Evolutionary conservation across 2,113 vertebrate genomes (phyloP), one percentile per base, ranked within the genome.

Genomic region (Dromiciops gliroides): DNA sequence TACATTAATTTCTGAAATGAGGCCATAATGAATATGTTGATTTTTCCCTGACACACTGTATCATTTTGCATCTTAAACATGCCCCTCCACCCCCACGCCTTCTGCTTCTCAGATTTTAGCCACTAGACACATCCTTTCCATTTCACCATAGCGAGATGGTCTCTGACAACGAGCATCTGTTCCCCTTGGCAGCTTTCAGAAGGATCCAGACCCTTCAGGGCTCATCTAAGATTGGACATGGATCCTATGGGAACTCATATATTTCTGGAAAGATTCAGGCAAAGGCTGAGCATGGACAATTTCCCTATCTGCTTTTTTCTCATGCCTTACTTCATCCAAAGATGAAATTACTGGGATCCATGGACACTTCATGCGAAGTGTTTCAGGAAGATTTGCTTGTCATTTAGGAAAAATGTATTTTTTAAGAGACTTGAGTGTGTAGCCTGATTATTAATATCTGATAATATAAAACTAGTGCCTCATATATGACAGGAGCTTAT

Each of bases 171-270:
- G 25, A 92, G 94, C 48, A 22, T 92, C 53, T 92, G 47, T 31
- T 60, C 56, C 67, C 19, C 0, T 0, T n/a, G 49, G 91, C 50
- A 90, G 92, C 28, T 48, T 47, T 56, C 95, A 90, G 53, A 94
- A 67, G 67, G 53, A 94, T 49, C 0, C 0, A 24, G 94, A 91
- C 37, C 44, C 94, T 96, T 31, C 49, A 23, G 95, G 93, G 51
- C 89, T 67, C 96, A 95, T 92, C 94, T 95, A 92, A 23, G 95
- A 83, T 48, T 31, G 90, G 49, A 83, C 48, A 91, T 24, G 93
- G 93, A 91, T 94, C 89, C 6, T n/a, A 83, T 2, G n/a, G 37
- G n/a, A 83, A 44, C n/a, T 8, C 16, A 44, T 83, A 83, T 44
- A 83, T 83, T 83, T 83, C 67, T 83, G 67, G n/a, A 83, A 83